Conservation (phyloP, 1,140 invertebrate genomes). For the Drosophila kikkawai region DNA sequence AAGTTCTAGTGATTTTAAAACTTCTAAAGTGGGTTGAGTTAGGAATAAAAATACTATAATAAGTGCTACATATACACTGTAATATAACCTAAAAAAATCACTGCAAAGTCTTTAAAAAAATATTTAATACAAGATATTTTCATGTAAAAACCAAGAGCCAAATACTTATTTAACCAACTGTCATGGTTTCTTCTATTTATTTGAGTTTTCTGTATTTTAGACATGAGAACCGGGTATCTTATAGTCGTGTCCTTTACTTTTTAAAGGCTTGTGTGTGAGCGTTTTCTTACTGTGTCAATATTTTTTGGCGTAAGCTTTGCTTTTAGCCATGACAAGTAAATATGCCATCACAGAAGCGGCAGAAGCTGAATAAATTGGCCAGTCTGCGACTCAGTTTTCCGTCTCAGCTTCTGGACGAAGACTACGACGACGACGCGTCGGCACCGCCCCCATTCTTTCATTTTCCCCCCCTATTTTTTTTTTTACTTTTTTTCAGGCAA, state of each 20-base stretch:
- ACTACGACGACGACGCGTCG: not conserved
- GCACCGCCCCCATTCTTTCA: not conserved
- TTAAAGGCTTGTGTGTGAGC: conserved; percentile 18
- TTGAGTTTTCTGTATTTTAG: too few relatives aligned
- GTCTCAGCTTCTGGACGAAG: conserved; percentile 5
- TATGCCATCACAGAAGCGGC: conserved; percentile 53
- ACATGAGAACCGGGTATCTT: not conserved
- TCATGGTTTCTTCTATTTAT: not conserved
- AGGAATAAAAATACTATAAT: not conserved
- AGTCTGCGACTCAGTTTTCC: conserved; percentile 26
- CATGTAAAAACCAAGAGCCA: not conserved
- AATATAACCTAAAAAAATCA: too few relatives aligned
- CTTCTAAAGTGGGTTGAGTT: not conserved
- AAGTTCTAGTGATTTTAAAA: not conserved
- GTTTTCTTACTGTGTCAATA: conserved; percentile 77
- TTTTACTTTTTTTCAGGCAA: not conserved
- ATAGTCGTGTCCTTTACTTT: not conserved
- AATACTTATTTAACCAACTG: not conserved
- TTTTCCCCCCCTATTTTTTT: not conserved
- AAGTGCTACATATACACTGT: too few relatives aligned
- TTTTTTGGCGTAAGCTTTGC: conserved; percentile 81
- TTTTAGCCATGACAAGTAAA: conserved; percentile 82
- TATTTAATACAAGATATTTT: not conserved
- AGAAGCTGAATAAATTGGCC: conserved; percentile 66
- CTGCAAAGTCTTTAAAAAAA: not conserved